Evolutionary conservation across 2,888 invertebrate genomes (phyloP), one percentile per base, ranked within the genome.

Genomic region (Plebejus anna): DNA sequence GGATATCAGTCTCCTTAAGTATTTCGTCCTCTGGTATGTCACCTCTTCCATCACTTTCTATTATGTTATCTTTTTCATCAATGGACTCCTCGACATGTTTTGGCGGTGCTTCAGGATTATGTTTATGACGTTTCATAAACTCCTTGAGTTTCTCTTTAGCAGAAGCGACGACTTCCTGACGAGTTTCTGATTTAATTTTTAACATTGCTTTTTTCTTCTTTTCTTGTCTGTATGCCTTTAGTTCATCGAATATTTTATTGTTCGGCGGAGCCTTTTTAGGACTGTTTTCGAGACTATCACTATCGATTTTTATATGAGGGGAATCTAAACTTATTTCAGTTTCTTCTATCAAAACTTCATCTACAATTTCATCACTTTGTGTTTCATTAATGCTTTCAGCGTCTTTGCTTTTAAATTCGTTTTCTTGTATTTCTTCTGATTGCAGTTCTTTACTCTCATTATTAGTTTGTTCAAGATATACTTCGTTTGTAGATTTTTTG

Each of bases 71-170:
- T 4, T 42, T 78, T 22, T 87, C 89, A 81, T 81, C 87, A 78
- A 88, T 86, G 36, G 73, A 75, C 71, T 84, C 81, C 77, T 84
- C 81, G 55, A 78, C 81, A 81, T 82, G 86, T 79, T 89, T 87
- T 6, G 87, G 84, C 73, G 90, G 85, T 80, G 91, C 90, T 76
- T 86, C 87, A 47, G 91, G 89, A 70, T 92, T 87, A 83, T 92
- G 87, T 85, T 91, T 91, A 80, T 92, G 94, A 61, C 91, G 88
- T 83, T 90, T 91, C 91, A 94, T 94, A 77, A 94, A 89, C 84
- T 94, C 94, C 81, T 86, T 92, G 42, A 94, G 83, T 82, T 93
- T 94, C 79, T 94, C 93, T 86, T 94, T 94, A 1, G 94, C 93
- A 61, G 94, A 94, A 22, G 92, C 93, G 1, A 92, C 89, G 42